These are phyloP conservation scores for Yasuhikotakia modesta DNA, from an alignment of 2,797 vertebrate genomes.

Conservation along the genomic window DNA sequence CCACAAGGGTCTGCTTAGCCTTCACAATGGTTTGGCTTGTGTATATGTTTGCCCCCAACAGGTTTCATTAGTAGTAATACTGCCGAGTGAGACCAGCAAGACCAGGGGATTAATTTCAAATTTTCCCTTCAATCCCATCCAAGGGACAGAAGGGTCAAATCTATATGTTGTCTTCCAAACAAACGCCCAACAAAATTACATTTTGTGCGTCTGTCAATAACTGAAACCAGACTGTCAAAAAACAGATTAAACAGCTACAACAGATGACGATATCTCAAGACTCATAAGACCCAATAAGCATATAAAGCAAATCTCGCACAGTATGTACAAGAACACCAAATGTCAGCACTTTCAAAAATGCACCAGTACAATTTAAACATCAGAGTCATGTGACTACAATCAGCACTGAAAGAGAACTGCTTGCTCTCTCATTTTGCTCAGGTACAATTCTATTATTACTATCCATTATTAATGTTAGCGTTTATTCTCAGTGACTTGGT, in stretches of 20 bases:
- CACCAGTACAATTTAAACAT: no score
- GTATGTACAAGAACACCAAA: not conserved
- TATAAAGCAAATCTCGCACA: not conserved
- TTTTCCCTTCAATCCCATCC: slow-evolving; percentile 17
- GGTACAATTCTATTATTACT: slow-evolving; percentile 23
- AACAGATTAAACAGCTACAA: slow-evolving; percentile 28
- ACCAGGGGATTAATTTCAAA: slow-evolving; percentile 41
- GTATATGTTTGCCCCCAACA: slow-evolving; percentile 14
- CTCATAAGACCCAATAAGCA: not conserved
- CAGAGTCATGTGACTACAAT: not conserved
- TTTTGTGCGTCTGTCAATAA: slow-evolving; percentile 6
- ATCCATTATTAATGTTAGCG: not conserved
- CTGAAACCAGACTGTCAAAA: not conserved
- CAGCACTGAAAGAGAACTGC: not conserved
- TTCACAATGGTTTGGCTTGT: no score
- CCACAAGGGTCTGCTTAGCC: no score
- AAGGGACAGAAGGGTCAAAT: slow-evolving; percentile 41
- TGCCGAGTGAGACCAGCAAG: slow-evolving; percentile 13
- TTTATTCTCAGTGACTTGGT: slow-evolving; percentile 13
- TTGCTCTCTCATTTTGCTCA: not conserved
- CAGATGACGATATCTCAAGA: not conserved
- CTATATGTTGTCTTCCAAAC: slow-evolving; percentile 12
- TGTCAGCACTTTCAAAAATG: not conserved
- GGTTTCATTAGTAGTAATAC: slow-evolving; percentile 14
- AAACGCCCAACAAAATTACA: slow-evolving; percentile 2